Base-by-base conservation (phyloP, 2,888 invertebrate species). In the Caenorhabditis afra region DNA sequence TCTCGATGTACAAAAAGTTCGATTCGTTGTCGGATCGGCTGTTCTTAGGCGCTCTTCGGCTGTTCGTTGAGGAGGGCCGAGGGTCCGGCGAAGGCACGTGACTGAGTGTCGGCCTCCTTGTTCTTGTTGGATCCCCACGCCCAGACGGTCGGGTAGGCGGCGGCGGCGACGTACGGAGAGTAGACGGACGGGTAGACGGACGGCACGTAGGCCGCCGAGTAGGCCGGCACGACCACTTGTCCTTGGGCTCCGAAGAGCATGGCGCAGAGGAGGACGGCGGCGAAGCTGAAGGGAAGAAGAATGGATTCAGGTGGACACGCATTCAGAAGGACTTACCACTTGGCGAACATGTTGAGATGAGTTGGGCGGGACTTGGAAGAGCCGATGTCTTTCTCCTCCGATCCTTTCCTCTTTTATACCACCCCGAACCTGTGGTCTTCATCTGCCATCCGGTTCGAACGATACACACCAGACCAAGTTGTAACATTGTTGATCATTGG, bases 51-150 rank as follows among this genome's bases (percentile, higher is more conserved):
- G 52, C 52, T 53, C 44, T 64, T 64, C 20, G 44, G 59, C 20
- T 47, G 35, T 10, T 47, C 35, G 55, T 45, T 57, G 41, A 57
- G 59, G 59, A 29, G 29, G 58, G 44, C 18, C 49, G 37, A 49
- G 35, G 52, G 50, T 50, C 41, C 39, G 64, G 73, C 64, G 62
- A 73, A 64, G 14, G 70, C 70, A 39, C 70, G 70, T 70, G 73
- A 64, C 29, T 29, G 29, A 7, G 4, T 29, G 57, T 55, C 70
- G 37, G 35, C 57, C 44, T 73, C 64, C 73, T 73, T 73, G 23
- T 73, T 73, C 66, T 74, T 74, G 61, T 74, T 74, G 35, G 74
- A 74, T 74, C 74, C 74, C 74, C 74, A 74, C 11, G 66, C 74
- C 66, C 66, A 74, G 53, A 74, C 65, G 41, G 74, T 52, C 50